These are phyloP conservation scores for Idaea dimidiata DNA, from an alignment of 2,888 invertebrate genomes.

Conservation along the genomic window DNA sequence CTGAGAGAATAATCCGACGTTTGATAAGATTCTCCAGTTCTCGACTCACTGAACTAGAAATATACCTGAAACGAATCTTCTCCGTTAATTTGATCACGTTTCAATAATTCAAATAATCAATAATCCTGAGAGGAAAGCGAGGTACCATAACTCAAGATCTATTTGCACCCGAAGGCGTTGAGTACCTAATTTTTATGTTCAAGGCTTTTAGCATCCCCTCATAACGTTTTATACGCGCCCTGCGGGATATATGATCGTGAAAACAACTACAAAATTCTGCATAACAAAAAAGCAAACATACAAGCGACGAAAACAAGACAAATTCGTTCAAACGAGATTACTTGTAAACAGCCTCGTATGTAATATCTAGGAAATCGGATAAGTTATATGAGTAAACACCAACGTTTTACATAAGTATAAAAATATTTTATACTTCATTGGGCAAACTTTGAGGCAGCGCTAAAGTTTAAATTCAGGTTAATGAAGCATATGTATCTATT, in stretches of 20 bases:
- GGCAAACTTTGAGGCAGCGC: background rate
- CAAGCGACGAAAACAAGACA: background rate
- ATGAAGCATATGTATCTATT: background rate
- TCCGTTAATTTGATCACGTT: background rate
- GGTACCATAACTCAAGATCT: background rate
- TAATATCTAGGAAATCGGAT: background rate
- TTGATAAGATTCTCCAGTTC: constrained; percentile 49
- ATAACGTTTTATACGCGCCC: background rate
- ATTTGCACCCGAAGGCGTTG: background rate
- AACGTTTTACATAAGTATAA: background rate
- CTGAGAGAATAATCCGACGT: constrained; percentile 47
- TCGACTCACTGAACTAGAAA: constrained; percentile 5
- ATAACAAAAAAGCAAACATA: background rate
- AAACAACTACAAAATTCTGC: constrained; percentile 1
- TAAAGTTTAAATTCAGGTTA: constrained; percentile 1
- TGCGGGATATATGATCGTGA: background rate
- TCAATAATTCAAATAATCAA: background rate
- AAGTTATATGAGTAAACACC: background rate
- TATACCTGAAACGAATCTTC: constrained; percentile 1
- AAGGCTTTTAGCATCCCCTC: background rate
- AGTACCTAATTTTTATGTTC: background rate
- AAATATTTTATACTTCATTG: background rate
- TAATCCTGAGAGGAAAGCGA: background rate
- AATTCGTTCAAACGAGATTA: constrained; percentile 1
- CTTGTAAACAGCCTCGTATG: background rate